Evolutionary conservation across 2,113 vertebrate species (phyloP).

Genomic region (Nothoprocta pentlandii): DNA sequence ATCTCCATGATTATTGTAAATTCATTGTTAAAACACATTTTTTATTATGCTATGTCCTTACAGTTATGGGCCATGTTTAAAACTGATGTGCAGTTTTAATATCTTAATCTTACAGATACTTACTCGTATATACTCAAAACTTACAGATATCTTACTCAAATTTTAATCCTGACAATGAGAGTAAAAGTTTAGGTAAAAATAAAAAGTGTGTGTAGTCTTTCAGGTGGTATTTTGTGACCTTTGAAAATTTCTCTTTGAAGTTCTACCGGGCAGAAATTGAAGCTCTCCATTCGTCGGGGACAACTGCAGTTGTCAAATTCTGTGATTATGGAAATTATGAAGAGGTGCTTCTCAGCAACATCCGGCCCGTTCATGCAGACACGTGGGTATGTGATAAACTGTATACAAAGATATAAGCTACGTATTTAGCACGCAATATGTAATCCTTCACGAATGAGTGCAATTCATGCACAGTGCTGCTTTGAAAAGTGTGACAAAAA

Average conservation of each 20-base stretch:
- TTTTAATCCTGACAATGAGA: background rate
- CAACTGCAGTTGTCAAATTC: conserved; percentile 97
- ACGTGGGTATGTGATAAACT: conserved; percentile 88
- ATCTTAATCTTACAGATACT: no score
- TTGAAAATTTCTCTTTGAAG: conserved; percentile 78
- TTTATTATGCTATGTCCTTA: background rate
- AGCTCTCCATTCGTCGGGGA: conserved; percentile 95
- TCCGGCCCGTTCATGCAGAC: conserved; percentile 89
- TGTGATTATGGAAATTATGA: conserved; percentile 98
- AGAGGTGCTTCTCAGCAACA: conserved; percentile 96
- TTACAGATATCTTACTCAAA: background rate
- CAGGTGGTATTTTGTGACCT: background rate
- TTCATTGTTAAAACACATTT: background rate
- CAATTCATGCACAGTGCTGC: conserved; percentile 10
- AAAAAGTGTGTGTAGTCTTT: background rate
- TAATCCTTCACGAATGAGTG: conserved; percentile 50
- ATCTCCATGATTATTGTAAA: background rate
- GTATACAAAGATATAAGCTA: conserved; percentile 71
- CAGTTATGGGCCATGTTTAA: background rate
- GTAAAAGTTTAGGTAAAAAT: background rate
- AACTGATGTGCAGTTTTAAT: background rate
- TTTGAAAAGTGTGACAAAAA: background rate
- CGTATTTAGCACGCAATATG: conserved; percentile 59
- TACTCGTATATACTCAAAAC: no score
- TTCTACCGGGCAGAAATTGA: conserved; percentile 96